Evolutionary conservation across 2,888 invertebrate genomes (phyloP).

Genomic region (Colletes collaris): DNA sequence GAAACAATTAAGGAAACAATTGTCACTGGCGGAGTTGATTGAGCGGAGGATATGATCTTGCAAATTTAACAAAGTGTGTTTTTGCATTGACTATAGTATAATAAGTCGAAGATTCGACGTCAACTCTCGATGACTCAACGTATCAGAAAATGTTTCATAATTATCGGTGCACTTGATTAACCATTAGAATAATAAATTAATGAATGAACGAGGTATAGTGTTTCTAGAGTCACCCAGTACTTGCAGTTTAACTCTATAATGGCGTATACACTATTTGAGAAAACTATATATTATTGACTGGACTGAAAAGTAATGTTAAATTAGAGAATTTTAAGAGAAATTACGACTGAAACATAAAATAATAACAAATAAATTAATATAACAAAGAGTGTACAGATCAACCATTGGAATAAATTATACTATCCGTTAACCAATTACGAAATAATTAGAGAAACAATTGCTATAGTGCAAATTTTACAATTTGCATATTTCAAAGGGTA

Average conservation of each 20-base stretch:
- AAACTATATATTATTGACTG: too few species aligned
- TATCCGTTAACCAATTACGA: background rate
- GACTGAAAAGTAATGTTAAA: conserved; percentile 1
- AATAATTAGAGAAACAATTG: conserved; percentile 16
- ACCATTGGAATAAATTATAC: background rate
- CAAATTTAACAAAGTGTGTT: background rate
- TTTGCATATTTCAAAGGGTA: background rate
- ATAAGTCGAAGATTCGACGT: too few species aligned
- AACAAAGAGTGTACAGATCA: background rate
- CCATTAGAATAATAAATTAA: too few species aligned
- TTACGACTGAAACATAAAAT: background rate
- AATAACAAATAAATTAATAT: background rate
- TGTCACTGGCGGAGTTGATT: conserved; percentile 18
- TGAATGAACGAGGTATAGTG: too few species aligned
- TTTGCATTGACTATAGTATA: too few species aligned
- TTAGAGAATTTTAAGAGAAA: background rate
- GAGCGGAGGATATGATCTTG: conserved; percentile 15
- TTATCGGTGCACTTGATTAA: too few species aligned
- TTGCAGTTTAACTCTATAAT: too few species aligned
- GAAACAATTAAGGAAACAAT: conserved; percentile 45
- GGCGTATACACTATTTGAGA: too few species aligned
- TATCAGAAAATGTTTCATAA: too few species aligned
- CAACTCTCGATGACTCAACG: too few species aligned
- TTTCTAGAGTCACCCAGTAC: too few species aligned
- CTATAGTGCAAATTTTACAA: background rate